Conservation (phyloP, 2,888 invertebrate species). For the Troides aeacus region DNA sequence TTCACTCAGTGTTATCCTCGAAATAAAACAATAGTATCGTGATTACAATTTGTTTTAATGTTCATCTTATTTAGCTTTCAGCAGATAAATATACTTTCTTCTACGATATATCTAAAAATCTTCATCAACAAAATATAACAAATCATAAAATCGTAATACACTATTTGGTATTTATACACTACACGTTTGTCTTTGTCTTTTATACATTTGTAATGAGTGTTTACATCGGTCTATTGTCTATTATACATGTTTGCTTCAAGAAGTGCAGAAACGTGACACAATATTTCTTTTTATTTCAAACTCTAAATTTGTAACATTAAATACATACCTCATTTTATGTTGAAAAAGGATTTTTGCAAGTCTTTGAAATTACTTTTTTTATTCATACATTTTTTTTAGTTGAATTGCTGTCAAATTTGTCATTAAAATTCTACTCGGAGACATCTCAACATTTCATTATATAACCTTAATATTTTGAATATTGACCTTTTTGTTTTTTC, state of each 20-base stretch:
- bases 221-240: slow-evolving; percentile 54
- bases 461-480: neutral
- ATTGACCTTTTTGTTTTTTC: neutral
- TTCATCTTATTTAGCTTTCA: slow-evolving; percentile 46
- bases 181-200: slow-evolving; percentile 64
- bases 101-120: slow-evolving; percentile 48
- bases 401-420: no score
- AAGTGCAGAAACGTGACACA: neutral
- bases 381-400: neutral
- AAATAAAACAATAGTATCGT: slow-evolving; percentile 64
- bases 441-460: neutral
- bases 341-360: neutral
- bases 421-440: neutral
- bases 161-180: slow-evolving; percentile 69
- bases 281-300: neutral
- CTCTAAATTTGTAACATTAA: neutral
- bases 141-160: slow-evolving; percentile 51
- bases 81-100: slow-evolving; percentile 40
- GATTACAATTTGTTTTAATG: slow-evolving; percentile 49
- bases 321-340: neutral
- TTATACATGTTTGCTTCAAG: slow-evolving; percentile 23
- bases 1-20: slow-evolving; percentile 64
- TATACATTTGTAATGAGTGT: slow-evolving; percentile 55
- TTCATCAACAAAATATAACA: slow-evolving; percentile 60
- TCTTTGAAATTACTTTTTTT: neutral